Evolutionary conservation across 2,113 vertebrate genomes (phyloP).

Genomic region (Turdus rufiventris): DNA sequence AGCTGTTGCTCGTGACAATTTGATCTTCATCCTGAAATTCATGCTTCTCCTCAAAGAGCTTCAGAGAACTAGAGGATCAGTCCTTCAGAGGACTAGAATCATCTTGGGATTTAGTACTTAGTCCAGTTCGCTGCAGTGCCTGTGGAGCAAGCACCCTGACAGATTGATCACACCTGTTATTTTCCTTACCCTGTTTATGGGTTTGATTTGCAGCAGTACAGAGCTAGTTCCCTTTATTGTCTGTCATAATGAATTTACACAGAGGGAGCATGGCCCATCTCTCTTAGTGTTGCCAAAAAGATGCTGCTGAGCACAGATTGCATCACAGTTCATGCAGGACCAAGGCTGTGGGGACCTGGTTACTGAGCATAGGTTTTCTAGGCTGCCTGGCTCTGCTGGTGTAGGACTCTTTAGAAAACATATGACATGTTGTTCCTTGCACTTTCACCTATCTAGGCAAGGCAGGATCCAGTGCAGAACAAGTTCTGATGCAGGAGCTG

Average conservation of each 20-base stretch:
- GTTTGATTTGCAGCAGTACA: neutral
- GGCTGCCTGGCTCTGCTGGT: neutral
- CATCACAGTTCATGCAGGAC: neutral
- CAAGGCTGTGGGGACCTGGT: neutral
- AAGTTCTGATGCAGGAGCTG: neutral
- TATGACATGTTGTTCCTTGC: neutral
- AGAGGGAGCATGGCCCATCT: neutral
- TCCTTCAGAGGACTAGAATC: neutral
- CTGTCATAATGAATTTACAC: neutral
- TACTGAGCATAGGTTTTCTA: neutral
- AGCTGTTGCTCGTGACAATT: neutral
- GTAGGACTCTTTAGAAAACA: neutral
- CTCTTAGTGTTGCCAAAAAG: neutral
- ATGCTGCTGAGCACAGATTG: neutral
- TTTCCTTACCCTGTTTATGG: neutral
- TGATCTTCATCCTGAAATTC: neutral
- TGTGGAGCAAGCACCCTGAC: neutral
- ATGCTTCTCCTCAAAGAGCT: neutral
- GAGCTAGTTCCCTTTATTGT: neutral
- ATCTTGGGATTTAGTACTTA: neutral
- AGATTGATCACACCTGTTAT: neutral
- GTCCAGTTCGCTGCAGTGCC: neutral
- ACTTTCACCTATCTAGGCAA: neutral
- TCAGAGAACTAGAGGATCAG: neutral
- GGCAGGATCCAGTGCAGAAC: neutral